These are phyloP conservation scores for Rachycentron canadum DNA, from an alignment of 2,797 vertebrate species.

Conservation along the genomic window DNA sequence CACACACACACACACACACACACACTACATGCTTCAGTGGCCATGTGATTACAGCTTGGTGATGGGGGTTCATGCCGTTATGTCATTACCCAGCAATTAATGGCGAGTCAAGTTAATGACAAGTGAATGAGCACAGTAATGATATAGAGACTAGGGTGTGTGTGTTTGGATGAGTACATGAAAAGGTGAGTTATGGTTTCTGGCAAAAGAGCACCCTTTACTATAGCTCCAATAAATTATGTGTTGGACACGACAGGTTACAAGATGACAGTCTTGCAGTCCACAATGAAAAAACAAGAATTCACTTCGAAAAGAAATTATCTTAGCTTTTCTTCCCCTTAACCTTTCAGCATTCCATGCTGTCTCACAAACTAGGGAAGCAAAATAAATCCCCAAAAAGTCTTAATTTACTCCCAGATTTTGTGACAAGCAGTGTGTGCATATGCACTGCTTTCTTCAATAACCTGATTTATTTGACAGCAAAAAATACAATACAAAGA, in stretches of 20 bases:
- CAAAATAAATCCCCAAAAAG: neutral
- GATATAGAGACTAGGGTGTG: constrained; percentile 19
- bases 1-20: constrained; percentile 36
- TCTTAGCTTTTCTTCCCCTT: neutral
- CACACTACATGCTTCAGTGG: constrained; percentile 57
- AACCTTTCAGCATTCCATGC: neutral
- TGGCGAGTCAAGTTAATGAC: constrained; percentile 64
- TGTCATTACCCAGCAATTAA: constrained; percentile 76
- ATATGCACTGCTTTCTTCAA: constrained; percentile 2
- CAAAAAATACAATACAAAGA: no score
- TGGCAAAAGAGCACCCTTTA: constrained; percentile 26
- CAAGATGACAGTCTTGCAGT: constrained; percentile 10
- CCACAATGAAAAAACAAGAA: constrained; percentile 1
- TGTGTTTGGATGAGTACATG: neutral
- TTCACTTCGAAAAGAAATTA: neutral
- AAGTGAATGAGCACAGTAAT: constrained; percentile 48
- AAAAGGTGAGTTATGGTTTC: constrained; percentile 39
- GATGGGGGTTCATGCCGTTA: constrained; percentile 55
- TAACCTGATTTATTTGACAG: neutral
- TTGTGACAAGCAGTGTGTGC: neutral
- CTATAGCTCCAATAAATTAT: constrained; percentile 24
- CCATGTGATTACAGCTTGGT: constrained; percentile 64
- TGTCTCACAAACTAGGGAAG: neutral
- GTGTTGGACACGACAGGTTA: constrained; percentile 10
- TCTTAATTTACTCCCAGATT: neutral